Evolutionary conservation across 2,888 invertebrate species (phyloP).

Genomic region (Nebria salina): DNA sequence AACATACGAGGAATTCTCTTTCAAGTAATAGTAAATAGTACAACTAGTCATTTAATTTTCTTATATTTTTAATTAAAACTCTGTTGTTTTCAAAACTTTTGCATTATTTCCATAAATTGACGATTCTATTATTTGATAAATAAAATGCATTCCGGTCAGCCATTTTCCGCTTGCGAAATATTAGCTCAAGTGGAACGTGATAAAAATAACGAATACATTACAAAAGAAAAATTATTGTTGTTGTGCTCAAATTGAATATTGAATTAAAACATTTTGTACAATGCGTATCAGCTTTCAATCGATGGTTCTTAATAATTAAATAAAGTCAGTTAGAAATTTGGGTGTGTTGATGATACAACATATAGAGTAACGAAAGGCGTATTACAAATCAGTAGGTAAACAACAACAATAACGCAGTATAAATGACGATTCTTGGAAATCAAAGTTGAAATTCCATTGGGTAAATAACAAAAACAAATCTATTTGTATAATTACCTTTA

Average conservation of each 20-base stretch:
- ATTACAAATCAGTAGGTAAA: too few species aligned
- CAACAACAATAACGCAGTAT: too few species aligned
- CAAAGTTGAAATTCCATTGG: too few species aligned
- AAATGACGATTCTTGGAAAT: too few species aligned
- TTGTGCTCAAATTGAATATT: conserved; percentile 13
- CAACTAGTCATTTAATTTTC: too few species aligned
- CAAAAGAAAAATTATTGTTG: background rate
- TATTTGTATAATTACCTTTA: conserved; percentile 67
- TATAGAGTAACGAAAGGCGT: too few species aligned
- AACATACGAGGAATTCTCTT: too few species aligned
- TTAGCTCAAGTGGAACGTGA: background rate
- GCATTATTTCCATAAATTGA: background rate
- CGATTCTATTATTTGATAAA: background rate
- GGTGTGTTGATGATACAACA: too few species aligned
- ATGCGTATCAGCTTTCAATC: background rate
- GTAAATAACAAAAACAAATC: too few species aligned
- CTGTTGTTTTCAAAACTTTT: background rate
- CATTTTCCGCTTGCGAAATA: background rate
- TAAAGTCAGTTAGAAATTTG: too few species aligned
- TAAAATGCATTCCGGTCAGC: background rate
- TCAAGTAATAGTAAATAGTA: too few species aligned
- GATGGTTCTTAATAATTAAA: background rate
- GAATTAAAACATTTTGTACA: background rate
- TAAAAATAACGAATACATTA: conserved; percentile 5
- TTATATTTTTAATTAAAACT: background rate